Base-by-base conservation (phyloP, 2,888 invertebrate species). In the Caenorhabditis doughertyi region DNA sequence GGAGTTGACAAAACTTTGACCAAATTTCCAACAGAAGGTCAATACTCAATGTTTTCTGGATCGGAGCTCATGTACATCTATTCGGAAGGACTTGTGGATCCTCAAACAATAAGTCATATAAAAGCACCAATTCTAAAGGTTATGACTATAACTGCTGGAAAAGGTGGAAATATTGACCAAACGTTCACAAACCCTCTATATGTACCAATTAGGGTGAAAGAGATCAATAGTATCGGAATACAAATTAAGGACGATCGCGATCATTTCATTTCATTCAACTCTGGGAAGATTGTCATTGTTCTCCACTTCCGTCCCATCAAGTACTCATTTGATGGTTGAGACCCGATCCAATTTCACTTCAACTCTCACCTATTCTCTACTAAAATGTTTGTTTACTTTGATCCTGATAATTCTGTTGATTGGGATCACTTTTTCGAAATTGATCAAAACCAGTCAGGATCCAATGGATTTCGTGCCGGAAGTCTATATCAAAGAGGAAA, bases 201-300 rank as follows among this genome's bases (percentile, higher is more conserved):
- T 56, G 70, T 70, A 7, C 55, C 29, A 16, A 47, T 70, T 32
- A 21, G 70, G 1, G 13, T 18, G 1, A 39, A 5, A 1, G n/a
- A 55, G 1, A 4, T 70, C 3, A 9, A 35, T 23, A 18, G 18
- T 1, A 42, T 70, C 11, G 27, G 29, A 4, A 55, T 70, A 23
- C 55, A 58, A 35, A 53, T 70, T 4, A 55, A 58, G n/a, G 44
- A 73, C 21, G 73, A 73, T 39, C 29, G 62, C 11, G 53, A 73
- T 27, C 73, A 73, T 16, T 60, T 73, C n/a, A 53, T 73, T 11
- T 53, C 62, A 8, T 73, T 64, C 18, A 73, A 62, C 25, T 73
- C 73, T 21, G 73, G 73, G 21, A 73, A 73, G n/a, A 42, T 73
- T 39, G 62, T 62, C 0, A 9, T 73, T 0, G 62, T 73, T 0